A percentile compares a stretch with the other conserved stretches of the same genome.
Evolutionary conservation across 1,140 invertebrate genomes (phyloP).

Genomic region (Cydia fagiglandana): DNA sequence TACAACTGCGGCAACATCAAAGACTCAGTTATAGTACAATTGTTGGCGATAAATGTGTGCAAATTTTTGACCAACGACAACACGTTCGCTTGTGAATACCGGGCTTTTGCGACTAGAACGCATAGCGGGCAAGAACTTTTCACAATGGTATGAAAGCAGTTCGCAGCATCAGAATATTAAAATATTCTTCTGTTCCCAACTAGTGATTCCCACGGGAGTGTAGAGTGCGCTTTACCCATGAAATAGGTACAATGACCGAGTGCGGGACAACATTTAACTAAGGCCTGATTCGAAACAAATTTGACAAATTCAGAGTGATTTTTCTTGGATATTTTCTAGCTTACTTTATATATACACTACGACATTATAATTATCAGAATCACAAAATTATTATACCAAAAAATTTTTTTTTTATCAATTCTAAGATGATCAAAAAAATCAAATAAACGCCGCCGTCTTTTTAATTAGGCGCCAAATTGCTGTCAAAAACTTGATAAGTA

Average conservation of each 20-base stretch:
- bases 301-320: no score
- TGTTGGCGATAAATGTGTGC: not conserved
- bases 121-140: not conserved
- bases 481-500: no score
- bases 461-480: no score
- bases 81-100: not conserved
- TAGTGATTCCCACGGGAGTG: not conserved
- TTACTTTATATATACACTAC: no score
- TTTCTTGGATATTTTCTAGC: no score
- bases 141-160: conserved; percentile 6
- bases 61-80: not conserved
- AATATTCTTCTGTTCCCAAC: conserved; percentile 11
- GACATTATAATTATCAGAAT: no score
- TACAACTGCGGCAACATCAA: not conserved
- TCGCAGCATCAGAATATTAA: conserved; percentile 1
- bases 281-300: no score
- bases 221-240: conserved; percentile 7
- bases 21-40: not conserved
- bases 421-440: no score
- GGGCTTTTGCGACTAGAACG: not conserved
- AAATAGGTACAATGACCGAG: conserved; percentile 22
- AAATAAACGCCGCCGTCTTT: no score
- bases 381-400: no score
- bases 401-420: no score
- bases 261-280: conserved; percentile 11